Conservation (phyloP, 2,113 vertebrate genomes). For the Polyodon spathula region DNA sequence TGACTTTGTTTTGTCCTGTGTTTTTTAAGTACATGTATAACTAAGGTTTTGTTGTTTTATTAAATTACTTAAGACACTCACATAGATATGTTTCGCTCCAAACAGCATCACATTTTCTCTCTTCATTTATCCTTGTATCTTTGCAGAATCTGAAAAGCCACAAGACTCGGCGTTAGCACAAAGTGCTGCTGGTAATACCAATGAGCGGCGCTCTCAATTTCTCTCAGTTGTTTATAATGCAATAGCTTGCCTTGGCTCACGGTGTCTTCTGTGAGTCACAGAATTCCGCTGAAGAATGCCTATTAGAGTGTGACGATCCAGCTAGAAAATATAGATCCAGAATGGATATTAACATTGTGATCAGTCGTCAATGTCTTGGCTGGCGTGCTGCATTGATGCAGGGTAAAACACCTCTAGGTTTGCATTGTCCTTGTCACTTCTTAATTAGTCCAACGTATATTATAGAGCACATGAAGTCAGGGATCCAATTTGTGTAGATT, state of each 20-base stretch:
- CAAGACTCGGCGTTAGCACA: too few relatives aligned
- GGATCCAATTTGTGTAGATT: constrained; percentile 4
- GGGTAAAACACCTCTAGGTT: constrained; percentile 36
- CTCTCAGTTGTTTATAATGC: constrained; percentile 55
- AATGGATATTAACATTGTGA: constrained; percentile 23
- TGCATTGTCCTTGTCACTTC: constrained; percentile 46
- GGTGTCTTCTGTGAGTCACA: constrained; percentile 52
- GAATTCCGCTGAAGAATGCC: constrained; percentile 36
- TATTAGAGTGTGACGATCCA: constrained; percentile 34
- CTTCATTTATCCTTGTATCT: too few relatives aligned
- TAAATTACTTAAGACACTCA: background rate
- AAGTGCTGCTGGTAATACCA: constrained; percentile 65
- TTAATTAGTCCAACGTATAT: constrained; percentile 35
- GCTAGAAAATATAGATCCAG: constrained; percentile 41
- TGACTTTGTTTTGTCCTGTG: too few relatives aligned
- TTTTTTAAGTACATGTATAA: too few relatives aligned
- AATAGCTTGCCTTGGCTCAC: constrained; percentile 43
- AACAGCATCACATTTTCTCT: background rate
- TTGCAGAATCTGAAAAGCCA: too few relatives aligned
- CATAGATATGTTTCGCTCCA: background rate
- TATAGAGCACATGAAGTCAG: constrained; percentile 14
- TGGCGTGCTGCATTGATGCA: constrained; percentile 29
- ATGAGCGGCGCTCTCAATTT: constrained; percentile 48
- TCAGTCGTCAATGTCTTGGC: constrained; percentile 17
- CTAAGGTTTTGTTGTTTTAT: background rate